Base-by-base conservation (phyloP, 1,140 invertebrate genomes). In the Eueides isabella region DNA sequence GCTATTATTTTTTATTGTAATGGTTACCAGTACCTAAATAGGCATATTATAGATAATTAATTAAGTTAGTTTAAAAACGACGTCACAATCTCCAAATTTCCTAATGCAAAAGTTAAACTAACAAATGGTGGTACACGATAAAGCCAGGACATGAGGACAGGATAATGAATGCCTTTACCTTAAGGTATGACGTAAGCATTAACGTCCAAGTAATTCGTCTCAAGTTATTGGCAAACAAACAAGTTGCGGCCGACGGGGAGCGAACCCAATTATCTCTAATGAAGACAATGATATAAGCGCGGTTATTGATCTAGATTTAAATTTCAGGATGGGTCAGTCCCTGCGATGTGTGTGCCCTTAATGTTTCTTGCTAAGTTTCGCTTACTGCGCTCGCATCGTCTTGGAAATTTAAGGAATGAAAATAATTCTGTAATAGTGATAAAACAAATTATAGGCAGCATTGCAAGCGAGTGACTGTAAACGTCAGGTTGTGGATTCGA, bases 301-400 rank as follows among this genome's bases (percentile, higher is more conserved):
- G 89, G 91, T 91, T 92, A 93, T 93, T 93, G 91, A 93, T 93
- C 91, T 93, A 93, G 91, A 93, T 93, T 93, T 92, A 92, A 93
- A 93, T 93, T 93, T 93, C 91, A 93, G 87, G 88, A 93, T 85
- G 91, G 91, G 91, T 93, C 90, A 93, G 91, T 92, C 90, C 89
- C 88, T 87, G 80, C 87, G 81, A 88, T 86, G 86, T 92, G 83
- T 83, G 86, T 85, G 87, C 86, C 91, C 90, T 93, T 93, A 93
- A 93, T 93, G 91, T 82, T 88, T 92, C 91, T 92, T 91, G 82
- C 85, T 67, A 89, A 93, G 86, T 93, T 92, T 92, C 71, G 66
- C 68, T 26, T 83, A 88, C 68, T 6, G 16, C 75, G 80, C 38
- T 61, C 19, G 28, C 30, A 19, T 0, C 11, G 61, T 75, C 66